phyloP scores from a whole-genome alignment of 53 echinoderm and acorn worm genomes.

The Mesocentrotus franciscanus region DNA sequence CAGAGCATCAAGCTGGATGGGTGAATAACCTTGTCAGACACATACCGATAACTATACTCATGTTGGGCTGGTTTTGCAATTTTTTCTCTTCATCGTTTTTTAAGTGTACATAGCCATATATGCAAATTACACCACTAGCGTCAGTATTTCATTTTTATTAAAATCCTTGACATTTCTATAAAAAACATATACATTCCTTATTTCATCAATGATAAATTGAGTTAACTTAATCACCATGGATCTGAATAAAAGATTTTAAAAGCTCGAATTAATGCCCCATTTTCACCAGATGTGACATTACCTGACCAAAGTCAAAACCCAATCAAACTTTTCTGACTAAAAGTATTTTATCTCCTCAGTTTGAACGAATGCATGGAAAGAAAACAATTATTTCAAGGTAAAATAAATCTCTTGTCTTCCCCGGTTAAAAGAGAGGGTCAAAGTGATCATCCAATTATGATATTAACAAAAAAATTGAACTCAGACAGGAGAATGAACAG shows the following conservation, averaged over 20 bases:
- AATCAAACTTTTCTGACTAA: not conserved
- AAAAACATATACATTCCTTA: not conserved
- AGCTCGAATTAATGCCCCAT: not conserved
- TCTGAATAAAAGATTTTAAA: not conserved
- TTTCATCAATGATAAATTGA: not conserved
- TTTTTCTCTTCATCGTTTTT: not conserved
- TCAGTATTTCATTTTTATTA: not conserved
- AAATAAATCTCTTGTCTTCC: not conserved
- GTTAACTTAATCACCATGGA: not conserved
- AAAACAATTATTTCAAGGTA: slow-evolving; percentile 31
- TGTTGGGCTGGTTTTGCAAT: not conserved
- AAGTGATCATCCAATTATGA: slow-evolving; percentile 12
- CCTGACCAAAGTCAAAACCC: not conserved
- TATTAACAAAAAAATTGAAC: not conserved
- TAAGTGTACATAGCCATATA: not conserved
- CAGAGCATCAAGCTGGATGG: not conserved
- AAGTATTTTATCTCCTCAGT: not conserved
- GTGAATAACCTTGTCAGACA: not conserved
- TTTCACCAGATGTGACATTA: not conserved
- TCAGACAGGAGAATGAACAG: slow-evolving; percentile 20
- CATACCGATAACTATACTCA: not conserved
- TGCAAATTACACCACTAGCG: not conserved
- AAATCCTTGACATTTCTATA: not conserved
- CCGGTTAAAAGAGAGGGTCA: not conserved
- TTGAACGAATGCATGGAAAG: not conserved